Conservation (phyloP, 2,113 vertebrate genomes). For the Xiphophorus maculatus region DNA sequence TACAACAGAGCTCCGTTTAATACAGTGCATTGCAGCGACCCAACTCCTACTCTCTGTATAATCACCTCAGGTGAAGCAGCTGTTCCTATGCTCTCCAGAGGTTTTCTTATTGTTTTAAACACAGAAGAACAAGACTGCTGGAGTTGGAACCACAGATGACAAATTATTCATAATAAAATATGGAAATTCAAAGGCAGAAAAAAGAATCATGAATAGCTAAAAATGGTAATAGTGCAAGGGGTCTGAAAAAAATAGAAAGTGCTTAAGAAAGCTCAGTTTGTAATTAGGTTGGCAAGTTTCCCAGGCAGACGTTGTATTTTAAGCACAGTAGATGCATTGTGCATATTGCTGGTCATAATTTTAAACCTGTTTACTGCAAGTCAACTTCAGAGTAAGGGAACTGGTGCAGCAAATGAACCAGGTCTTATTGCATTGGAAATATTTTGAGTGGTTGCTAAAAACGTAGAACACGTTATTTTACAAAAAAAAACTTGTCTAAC, state of each 20-base stretch:
- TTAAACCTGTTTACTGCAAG: neutral
- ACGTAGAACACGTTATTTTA: too few species aligned
- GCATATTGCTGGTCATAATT: neutral
- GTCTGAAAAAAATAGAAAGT: neutral
- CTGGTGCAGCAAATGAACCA: neutral
- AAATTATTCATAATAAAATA: slow-evolving; percentile 3
- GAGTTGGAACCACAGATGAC: neutral
- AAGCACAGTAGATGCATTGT: neutral
- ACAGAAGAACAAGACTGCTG: neutral
- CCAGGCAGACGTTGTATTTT: neutral
- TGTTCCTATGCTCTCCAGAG: slow-evolving; percentile 11
- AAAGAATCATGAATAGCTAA: neutral
- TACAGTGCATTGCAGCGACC: slow-evolving; percentile 34
- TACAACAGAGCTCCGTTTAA: slow-evolving; percentile 23
- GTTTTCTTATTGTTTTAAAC: slow-evolving; percentile 14
- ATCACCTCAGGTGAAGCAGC: slow-evolving; percentile 56
- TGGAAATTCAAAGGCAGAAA: neutral
- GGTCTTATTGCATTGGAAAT: too few species aligned
- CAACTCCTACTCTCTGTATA: slow-evolving; percentile 19
- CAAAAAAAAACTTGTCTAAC: too few species aligned
- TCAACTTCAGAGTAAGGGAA: neutral
- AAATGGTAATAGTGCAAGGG: neutral
- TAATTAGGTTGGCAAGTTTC: neutral
- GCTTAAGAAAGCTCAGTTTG: too few species aligned
- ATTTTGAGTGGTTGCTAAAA: too few species aligned